phyloP scores from a whole-genome alignment of 1,140 invertebrate species.

The Neotoxoptera formosana region DNA sequence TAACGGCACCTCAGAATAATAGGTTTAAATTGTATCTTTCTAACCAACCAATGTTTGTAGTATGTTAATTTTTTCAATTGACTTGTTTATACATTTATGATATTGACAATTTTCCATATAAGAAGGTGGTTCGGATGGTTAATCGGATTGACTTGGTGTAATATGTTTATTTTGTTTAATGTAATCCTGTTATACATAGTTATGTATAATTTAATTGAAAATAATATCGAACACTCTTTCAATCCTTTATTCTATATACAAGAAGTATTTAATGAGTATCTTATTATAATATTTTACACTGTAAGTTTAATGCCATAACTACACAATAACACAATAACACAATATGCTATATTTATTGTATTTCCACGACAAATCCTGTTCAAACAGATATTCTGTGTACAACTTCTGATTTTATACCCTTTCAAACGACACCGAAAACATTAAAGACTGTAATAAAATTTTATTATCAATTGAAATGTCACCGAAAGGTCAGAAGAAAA shows the following conservation, averaged over 20 bases:
- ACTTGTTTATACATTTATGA: not conserved
- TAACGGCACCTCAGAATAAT: too few relatives aligned
- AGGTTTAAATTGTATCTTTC: too few relatives aligned
- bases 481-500: constrained; percentile 51
- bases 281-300: not conserved
- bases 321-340: too few relatives aligned
- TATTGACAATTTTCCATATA: not conserved
- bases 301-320: not conserved
- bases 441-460: constrained; percentile 50
- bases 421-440: constrained; percentile 25
- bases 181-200: too few relatives aligned
- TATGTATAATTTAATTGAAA: not conserved
- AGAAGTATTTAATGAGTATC: not conserved
- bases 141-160: not conserved
- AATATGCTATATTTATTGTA: too few relatives aligned
- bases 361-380: constrained; percentile 2
- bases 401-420: constrained; percentile 27
- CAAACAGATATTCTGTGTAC: not conserved
- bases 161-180: not conserved
- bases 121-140: not conserved
- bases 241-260: not conserved
- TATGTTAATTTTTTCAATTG: not conserved
- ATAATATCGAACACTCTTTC: not conserved
- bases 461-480: constrained; percentile 56
- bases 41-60: not conserved